These are phyloP conservation scores for Conus ventricosus DNA, from an alignment of 1,140 invertebrate species.

Conservation along the genomic window DNA sequence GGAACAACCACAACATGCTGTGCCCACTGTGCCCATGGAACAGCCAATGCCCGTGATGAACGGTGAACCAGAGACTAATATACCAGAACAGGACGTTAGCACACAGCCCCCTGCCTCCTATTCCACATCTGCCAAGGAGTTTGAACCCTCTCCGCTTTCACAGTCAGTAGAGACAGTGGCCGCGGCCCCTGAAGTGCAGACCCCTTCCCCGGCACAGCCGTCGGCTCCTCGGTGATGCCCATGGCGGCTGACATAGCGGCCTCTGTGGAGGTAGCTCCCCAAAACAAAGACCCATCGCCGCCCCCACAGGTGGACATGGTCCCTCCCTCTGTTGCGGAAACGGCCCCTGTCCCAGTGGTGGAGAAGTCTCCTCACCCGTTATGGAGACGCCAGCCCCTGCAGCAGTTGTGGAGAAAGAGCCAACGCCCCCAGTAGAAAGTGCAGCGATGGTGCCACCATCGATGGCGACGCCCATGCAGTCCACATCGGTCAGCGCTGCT, in stretches of 20 bases:
- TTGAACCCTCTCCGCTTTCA: not conserved
- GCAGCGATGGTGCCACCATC: not conserved
- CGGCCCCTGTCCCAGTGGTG: not conserved
- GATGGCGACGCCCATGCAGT: not conserved
- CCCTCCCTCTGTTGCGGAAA: not conserved
- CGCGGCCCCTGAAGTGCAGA: slow-evolving; percentile 3
- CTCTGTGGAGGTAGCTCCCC: not conserved
- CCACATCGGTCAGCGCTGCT: not conserved
- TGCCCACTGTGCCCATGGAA: not conserved
- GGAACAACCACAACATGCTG: not conserved
- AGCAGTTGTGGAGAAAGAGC: not conserved
- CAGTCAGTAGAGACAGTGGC: not conserved
- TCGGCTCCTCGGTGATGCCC: not conserved
- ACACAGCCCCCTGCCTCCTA: not conserved
- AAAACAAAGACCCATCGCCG: not conserved
- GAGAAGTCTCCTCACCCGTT: not conserved
- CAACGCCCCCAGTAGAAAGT: not conserved
- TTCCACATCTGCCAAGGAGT: not conserved
- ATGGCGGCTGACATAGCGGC: not conserved
- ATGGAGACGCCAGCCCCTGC: not conserved
- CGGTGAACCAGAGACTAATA: not conserved
- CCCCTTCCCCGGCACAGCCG: not conserved
- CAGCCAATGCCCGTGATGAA: not conserved
- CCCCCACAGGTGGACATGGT: not conserved
- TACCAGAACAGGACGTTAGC: not conserved